Percentiles rank a stretch among this genome's conserved stretches.
phyloP scores from a whole-genome alignment of 2,113 vertebrate genomes.

The Strix aluco region DNA sequence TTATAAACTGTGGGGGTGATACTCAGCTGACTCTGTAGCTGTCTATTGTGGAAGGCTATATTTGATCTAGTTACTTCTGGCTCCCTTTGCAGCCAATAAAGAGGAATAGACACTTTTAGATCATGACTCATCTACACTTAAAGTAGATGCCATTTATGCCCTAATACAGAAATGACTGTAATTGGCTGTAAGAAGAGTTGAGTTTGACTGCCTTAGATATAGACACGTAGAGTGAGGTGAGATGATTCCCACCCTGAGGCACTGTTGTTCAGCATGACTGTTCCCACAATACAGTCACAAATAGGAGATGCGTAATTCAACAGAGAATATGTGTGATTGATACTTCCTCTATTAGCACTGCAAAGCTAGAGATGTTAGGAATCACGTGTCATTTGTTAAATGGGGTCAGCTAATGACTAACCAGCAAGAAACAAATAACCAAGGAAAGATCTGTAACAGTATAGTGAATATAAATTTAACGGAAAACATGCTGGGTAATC shows the following conservation, averaged over 20 bases:
- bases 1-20: conserved; percentile 7
- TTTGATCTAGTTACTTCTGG: conserved; percentile 20
- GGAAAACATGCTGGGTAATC: neutral
- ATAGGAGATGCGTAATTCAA: neutral
- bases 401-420: neutral
- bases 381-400: neutral
- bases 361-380: neutral
- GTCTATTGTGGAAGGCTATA: conserved; percentile 19
- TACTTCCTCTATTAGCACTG: neutral
- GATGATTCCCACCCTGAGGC: neutral
- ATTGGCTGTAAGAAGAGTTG: neutral
- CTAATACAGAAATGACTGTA: neutral
- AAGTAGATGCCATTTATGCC: neutral
- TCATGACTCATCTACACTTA: neutral
- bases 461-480: neutral
- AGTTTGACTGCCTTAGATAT: neutral
- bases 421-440: neutral
- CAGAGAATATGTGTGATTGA: neutral
- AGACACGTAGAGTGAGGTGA: neutral
- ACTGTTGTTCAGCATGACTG: neutral
- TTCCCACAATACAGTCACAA: neutral
- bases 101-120: conserved; percentile 3
- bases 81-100: conserved; percentile 26
- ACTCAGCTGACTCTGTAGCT: conserved; percentile 13
- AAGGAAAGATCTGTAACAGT: neutral